A percentile compares a stretch with the other conserved stretches of the same genome.
Conservation (phyloP, 2,797 vertebrate genomes). For the Poeciliopsis turneri region DNA sequence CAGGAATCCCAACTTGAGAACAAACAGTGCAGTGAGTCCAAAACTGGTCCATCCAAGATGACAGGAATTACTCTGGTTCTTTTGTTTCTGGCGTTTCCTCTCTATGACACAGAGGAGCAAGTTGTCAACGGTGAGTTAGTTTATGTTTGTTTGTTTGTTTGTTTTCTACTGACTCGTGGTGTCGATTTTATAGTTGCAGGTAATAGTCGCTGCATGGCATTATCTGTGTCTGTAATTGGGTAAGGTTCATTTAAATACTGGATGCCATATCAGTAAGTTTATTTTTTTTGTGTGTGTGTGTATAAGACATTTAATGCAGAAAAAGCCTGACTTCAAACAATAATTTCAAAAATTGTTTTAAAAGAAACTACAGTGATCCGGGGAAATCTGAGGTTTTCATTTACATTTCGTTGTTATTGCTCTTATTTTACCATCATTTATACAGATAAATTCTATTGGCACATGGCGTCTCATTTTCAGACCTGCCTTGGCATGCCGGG, state of each 20-base stretch:
- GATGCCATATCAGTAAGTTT: not conserved
- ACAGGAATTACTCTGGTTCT: conserved; percentile 71
- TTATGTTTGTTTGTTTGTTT: not conserved
- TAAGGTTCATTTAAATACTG: not conserved
- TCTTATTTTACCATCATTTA: not conserved
- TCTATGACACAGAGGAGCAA: conserved; percentile 72
- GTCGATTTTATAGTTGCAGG: not conserved
- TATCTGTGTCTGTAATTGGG: not conserved
- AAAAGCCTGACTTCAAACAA: not conserved
- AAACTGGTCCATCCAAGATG: conserved; percentile 63
- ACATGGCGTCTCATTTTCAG: not conserved
- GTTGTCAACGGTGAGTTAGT: conserved; percentile 73
- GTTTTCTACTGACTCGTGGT: not conserved
- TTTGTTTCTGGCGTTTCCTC: conserved; percentile 67
- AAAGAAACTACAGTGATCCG: not conserved
- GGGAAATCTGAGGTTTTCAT: not conserved
- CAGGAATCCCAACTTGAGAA: conserved; percentile 50
- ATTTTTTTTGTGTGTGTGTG: not conserved
- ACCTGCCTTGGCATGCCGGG: not conserved
- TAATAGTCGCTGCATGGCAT: not conserved
- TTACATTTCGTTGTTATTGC: not conserved
- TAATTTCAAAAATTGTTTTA: not conserved
- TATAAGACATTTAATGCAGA: not conserved
- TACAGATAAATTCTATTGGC: not conserved
- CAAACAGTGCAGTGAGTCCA: conserved; percentile 46